Percentiles rank a stretch among this genome's conserved stretches.
Evolutionary conservation across 2,797 vertebrate genomes (phyloP).

Genomic region (Leptatherina wallacei): DNA sequence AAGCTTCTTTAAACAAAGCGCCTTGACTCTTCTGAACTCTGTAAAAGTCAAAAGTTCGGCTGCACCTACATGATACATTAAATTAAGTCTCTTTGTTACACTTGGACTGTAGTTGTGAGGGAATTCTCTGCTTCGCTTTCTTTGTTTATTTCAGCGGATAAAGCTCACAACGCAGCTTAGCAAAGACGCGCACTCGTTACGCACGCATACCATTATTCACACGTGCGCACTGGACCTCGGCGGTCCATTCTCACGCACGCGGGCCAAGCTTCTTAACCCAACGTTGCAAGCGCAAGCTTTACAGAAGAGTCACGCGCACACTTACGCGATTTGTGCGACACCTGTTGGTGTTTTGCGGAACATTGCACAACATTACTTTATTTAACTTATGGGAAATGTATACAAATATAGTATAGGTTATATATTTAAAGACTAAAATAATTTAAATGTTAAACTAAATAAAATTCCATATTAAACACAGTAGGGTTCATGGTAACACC

Average conservation of each 20-base stretch:
- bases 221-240: conserved; percentile 23
- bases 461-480: no score
- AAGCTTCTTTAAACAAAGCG: neutral
- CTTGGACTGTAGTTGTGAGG: neutral
- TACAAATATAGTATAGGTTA: neutral
- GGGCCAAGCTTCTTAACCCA: conserved; percentile 4
- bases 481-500: no score
- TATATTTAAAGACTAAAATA: no score
- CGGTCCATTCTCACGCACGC: neutral
- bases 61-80: neutral
- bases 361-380: neutral
- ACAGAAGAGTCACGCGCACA: neutral
- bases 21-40: neutral
- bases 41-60: conserved; percentile 2
- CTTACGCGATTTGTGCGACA: conserved; percentile 50
- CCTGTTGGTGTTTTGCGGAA: conserved; percentile 41
- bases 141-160: neutral
- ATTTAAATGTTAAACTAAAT: no score
- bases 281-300: conserved; percentile 10
- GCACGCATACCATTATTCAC: conserved; percentile 14
- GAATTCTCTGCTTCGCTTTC: neutral
- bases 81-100: neutral
- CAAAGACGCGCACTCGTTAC: neutral
- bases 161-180: neutral
- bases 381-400: neutral